Evolutionary conservation across 2,113 vertebrate species (phyloP), one percentile per base, ranked within the genome.

Genomic region (Neodontobutis hainanensis): DNA sequence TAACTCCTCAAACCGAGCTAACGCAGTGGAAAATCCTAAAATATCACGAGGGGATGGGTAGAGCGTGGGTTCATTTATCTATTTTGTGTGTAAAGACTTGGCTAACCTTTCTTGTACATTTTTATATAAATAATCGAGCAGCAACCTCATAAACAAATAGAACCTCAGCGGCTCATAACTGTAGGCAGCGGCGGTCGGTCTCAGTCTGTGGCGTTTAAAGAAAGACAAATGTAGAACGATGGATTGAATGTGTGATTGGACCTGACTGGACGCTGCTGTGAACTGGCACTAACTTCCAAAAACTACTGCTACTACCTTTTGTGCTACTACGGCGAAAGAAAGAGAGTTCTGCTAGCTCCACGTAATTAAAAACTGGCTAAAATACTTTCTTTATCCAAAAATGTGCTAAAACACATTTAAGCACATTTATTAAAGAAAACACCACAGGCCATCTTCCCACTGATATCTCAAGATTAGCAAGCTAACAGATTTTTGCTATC

Each of bases 81-180:
- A 12, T 61, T 57, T 70, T 53, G 44, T 2, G 7, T 67, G 65
- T 75, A 65, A 68, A 70, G 53, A 68, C 44, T 57, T 62, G 68
- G 61, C 64, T 51, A 49, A 52, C 68, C 76, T 50, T 69, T 68
- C 70, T 78, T 85, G 61, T 82, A 77, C 74, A 56, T 87, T 81
- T 77, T 75, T 71, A 11, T 61, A 7, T 60, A 52, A 65, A 73
- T 59, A 74, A 61, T 85, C 64, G 82, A 83, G 19, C 50, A 83
- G 19, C 62, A 87, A 92, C 86, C 89, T 92, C 91, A 91, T 64
- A 78, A 79, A 64, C 85, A 27, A 87, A 81, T 75, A 27, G 61
- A 90, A 91, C 91, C 90, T 92, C 90, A 91, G 85, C 15, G 75
- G 78, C 82, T 80, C 71, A 71, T 68, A 73, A 70, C 42, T n/a